These are phyloP conservation scores for Magallana ariakensis DNA, from an alignment of 1,140 invertebrate species.

Conservation along the genomic window DNA sequence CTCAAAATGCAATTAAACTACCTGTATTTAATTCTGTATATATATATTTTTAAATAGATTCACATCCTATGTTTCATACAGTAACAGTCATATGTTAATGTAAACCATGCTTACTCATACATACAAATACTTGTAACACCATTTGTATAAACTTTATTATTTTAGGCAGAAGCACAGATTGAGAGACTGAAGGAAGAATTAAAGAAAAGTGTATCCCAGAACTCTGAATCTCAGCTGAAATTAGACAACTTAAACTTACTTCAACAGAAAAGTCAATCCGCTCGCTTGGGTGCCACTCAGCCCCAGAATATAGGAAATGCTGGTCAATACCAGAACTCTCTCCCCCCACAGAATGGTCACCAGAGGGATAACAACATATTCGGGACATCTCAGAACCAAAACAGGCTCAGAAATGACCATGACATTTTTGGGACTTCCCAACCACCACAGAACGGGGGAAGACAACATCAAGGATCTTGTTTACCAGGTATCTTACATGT, in stretches of 20 bases:
- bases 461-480: neutral
- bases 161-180: slow-evolving; percentile 48
- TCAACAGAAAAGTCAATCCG: slow-evolving; percentile 28
- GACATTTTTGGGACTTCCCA: neutral
- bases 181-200: slow-evolving; percentile 42
- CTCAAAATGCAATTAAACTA: too few species aligned
- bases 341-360: neutral
- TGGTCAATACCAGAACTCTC: neutral
- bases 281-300: neutral
- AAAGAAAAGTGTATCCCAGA: slow-evolving; percentile 39
- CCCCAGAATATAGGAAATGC: neutral
- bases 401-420: neutral
- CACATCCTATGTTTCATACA: too few species aligned
- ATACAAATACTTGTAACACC: too few species aligned
- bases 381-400: slow-evolving; percentile 1
- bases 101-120: too few species aligned
- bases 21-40: too few species aligned
- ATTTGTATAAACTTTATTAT: neutral
- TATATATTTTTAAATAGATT: too few species aligned
- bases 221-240: slow-evolving; percentile 43
- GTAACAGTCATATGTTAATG: too few species aligned
- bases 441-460: neutral
- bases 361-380: slow-evolving; percentile 3
- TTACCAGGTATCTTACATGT: slow-evolving; percentile 10
- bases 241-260: slow-evolving; percentile 50